Percentiles rank a stretch among this genome's conserved stretches.
phyloP scores from a whole-genome alignment of 2,797 vertebrate genomes.

The Tapera naevia region DNA sequence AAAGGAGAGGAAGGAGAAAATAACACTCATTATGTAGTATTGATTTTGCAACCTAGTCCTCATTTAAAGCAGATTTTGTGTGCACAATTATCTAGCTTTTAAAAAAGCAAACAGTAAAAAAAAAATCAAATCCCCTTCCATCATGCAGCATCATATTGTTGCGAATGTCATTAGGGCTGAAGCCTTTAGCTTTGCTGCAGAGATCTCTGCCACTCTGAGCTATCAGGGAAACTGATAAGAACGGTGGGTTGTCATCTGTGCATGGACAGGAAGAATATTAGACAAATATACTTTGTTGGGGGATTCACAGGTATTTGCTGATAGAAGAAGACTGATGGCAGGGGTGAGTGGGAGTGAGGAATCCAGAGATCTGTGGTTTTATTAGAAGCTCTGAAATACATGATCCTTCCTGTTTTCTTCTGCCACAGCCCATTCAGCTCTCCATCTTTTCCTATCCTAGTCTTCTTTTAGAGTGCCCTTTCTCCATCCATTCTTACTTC shows the following conservation, averaged over 20 bases:
- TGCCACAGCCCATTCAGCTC: not conserved
- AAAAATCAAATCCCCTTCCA: not conserved
- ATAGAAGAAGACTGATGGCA: not conserved
- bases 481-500: not conserved
- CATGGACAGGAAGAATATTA: not conserved
- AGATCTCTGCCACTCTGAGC: not conserved
- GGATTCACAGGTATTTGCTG: not conserved
- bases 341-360: not conserved
- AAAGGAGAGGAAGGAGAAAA: conserved; percentile 39
- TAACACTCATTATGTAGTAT: conserved; percentile 42
- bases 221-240: not conserved
- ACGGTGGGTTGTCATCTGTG: not conserved
- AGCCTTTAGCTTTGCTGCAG: not conserved
- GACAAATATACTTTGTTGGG: not conserved
- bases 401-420: not conserved
- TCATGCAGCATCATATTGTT: not conserved
- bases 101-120: not conserved
- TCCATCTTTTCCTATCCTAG: not conserved
- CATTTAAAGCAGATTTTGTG: conserved; percentile 7
- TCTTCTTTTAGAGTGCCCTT: not conserved
- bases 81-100: conserved; percentile 45
- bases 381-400: not conserved
- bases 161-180: not conserved
- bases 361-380: not conserved
- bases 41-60: conserved; percentile 50